These are phyloP conservation scores for Ardeotis arabs DNA, from an alignment of 2,113 vertebrate species.

Conservation along the genomic window DNA sequence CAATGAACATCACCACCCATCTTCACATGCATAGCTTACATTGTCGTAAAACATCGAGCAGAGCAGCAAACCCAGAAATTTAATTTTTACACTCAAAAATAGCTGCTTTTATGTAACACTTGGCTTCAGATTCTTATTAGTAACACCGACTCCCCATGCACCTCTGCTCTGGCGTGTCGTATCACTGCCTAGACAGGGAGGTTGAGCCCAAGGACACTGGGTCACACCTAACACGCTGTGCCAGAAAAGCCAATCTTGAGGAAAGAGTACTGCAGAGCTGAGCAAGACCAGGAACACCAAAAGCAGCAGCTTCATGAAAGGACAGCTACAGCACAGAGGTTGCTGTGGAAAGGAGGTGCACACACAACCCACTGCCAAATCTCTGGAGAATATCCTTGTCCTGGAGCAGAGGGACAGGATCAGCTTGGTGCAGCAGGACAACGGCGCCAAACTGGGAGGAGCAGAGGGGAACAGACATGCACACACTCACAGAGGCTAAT, in stretches of 20 bases:
- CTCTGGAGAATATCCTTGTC: neutral
- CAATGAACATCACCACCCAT: neutral
- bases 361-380: fast-evolving
- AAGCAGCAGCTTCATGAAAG: neutral
- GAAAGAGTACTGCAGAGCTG: neutral
- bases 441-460: neutral
- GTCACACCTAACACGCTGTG: neutral
- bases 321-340: neutral
- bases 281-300: neutral
- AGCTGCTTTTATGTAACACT: neutral
- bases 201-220: neutral
- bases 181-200: neutral
- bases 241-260: neutral
- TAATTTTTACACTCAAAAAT: neutral
- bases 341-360: neutral
- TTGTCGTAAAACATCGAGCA: neutral
- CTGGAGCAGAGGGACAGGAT: fast-evolving
- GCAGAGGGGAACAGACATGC: neutral
- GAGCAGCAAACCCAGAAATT: neutral
- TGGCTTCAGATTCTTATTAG: neutral
- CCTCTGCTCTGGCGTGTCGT: neutral
- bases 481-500: neutral
- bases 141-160: fast-evolving
- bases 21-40: fast-evolving
- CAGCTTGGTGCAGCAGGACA: neutral